Conservation (phyloP, 2,888 invertebrate species). For the Bombylius major region DNA sequence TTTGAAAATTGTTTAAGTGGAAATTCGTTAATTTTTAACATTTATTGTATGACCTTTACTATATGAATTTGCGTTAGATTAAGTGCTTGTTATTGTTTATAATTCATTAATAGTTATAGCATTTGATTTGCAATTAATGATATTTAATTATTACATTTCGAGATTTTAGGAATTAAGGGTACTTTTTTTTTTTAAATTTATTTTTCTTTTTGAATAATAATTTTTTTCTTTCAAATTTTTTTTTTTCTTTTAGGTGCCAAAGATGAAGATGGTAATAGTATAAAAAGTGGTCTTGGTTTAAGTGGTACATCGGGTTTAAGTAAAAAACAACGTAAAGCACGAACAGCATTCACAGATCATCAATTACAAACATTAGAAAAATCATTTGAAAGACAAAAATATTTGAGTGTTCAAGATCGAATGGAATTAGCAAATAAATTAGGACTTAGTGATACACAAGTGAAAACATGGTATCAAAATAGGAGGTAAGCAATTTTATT, state of each 20-base stretch:
- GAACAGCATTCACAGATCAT: constrained; percentile 98
- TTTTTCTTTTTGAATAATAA: not conserved
- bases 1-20: too few species aligned
- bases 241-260: constrained; percentile 55
- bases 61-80: too few species aligned
- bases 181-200: too few species aligned
- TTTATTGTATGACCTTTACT: too few species aligned
- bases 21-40: too few species aligned
- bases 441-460: constrained; percentile 95
- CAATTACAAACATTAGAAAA: constrained; percentile 93
- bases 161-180: too few species aligned
- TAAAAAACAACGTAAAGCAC: constrained; percentile 92
- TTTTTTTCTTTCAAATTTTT: not conserved
- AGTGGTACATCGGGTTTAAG: constrained; percentile 42
- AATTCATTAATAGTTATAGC: too few species aligned
- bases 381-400: constrained; percentile 94
- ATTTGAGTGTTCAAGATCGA: constrained; percentile 90
- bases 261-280: constrained; percentile 57
- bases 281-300: constrained; percentile 34
- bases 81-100: too few species aligned
- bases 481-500: constrained; percentile 57
- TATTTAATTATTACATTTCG: too few species aligned
- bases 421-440: constrained; percentile 96
- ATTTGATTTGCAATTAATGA: too few species aligned
- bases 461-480: constrained; percentile 99